Base-by-base conservation (phyloP, 1,140 invertebrate species). In the Bathynomus jamesi region DNA sequence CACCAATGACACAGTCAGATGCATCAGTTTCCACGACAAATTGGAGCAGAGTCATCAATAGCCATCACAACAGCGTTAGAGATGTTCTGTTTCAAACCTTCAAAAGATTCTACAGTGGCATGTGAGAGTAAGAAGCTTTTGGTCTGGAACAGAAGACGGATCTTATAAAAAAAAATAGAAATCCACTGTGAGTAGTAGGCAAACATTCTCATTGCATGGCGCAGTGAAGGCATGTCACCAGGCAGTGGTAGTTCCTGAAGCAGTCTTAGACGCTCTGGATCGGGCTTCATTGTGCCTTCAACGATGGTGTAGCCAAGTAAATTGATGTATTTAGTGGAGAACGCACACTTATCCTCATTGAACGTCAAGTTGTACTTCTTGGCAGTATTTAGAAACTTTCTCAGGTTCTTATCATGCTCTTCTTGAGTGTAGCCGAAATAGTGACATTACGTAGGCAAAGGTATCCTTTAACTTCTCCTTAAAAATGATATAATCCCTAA, bases 1-100 rank as follows among this genome's bases (percentile, higher is more conserved):
- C 75, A 61, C 32, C 71, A 11, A 79, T 74, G 17, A 71, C 73
- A 69, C 61, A 66, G 17, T 78, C 73, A 40, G 69, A 77, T n/a
- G 72, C 66, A 71, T 74, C 65, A 0, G 67, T 70, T 63, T 72
- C 65, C 21, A 61, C 31, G 11, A 40, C 25, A 10, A 69, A 74
- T 21, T 62, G n/a, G 72, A 28, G 3, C 27, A 2, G 32, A 1
- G 25, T 4, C 4, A 28, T 74, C 71, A 1, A 72, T 27, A 28
- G 28, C 62, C 7, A 10, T 11, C 24, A 74, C n/a, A 1, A 62
- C 69, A 28, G 71, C 63, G 7, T 61, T 53, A 2, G 69, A 68
- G 29, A 73, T 32, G 7, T 75, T 62, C 17, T 67, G 4, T 29
- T 70, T 74, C 3, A 74, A 24, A 24, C 11, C 53, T 7, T 66